Evolutionary conservation across 2,797 vertebrate species (phyloP).

Genomic region (Acanthurus lineatus): DNA sequence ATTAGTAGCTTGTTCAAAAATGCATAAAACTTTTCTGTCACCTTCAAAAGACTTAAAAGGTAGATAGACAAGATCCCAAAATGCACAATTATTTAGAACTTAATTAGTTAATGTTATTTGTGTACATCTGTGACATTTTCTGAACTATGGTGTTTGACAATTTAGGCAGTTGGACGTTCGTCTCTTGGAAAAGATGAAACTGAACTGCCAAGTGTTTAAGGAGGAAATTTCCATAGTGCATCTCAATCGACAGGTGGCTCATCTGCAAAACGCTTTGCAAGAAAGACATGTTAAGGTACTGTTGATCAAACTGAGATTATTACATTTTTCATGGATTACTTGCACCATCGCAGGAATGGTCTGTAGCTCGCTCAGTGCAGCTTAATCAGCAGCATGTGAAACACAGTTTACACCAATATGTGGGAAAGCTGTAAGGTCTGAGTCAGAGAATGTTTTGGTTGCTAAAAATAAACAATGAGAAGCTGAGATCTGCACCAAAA

Average conservation of each 20-base stretch:
- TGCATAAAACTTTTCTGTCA: background rate
- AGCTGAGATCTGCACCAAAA: constrained; percentile 57
- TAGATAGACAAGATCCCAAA: background rate
- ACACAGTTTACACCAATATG: constrained; percentile 49
- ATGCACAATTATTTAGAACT: background rate
- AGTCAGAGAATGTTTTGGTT: constrained; percentile 67
- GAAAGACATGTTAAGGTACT: constrained; percentile 67
- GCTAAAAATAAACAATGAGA: constrained; percentile 72
- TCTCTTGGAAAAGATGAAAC: constrained; percentile 82
- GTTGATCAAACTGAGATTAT: background rate
- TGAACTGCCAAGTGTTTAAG: constrained; percentile 84
- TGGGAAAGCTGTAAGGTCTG: constrained; percentile 64
- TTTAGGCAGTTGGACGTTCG: constrained; percentile 79
- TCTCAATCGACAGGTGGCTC: constrained; percentile 75
- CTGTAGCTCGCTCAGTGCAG: constrained; percentile 18
- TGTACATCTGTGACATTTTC: constrained; percentile 4
- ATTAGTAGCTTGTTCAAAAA: constrained; percentile 10
- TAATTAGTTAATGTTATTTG: background rate
- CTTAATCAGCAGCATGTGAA: constrained; percentile 61
- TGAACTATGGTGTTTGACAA: constrained; percentile 21
- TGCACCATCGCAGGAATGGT: constrained; percentile 2
- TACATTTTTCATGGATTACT: constrained; percentile 8
- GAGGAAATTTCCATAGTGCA: constrained; percentile 84
- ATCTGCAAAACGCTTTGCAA: constrained; percentile 74
- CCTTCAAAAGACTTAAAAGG: background rate